A percentile compares a stretch with the other conserved stretches of the same genome.
phyloP scores from a whole-genome alignment of 2,797 vertebrate genomes.

The Chanos chanos region DNA sequence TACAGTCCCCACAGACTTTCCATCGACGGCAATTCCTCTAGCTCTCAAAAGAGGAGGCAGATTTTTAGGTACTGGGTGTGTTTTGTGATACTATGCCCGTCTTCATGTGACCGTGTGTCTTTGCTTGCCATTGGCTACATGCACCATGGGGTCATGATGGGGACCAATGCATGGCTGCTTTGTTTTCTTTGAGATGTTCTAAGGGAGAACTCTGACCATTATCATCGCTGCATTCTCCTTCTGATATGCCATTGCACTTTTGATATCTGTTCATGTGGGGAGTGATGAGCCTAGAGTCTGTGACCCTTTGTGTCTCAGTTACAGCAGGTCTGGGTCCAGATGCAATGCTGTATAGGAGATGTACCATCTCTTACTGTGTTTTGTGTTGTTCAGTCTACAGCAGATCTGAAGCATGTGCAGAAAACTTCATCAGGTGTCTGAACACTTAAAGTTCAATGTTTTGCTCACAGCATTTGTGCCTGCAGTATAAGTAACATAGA shows the following conservation, averaged over 20 bases:
- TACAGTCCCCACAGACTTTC: conserved; percentile 87
- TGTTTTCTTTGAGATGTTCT: conserved; percentile 41
- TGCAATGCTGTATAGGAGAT: no score
- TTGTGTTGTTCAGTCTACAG: no score
- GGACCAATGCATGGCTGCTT: conserved; percentile 84
- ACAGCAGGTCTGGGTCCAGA: conserved; percentile 1
- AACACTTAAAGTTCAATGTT: no score
- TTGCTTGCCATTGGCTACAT: conserved; percentile 72
- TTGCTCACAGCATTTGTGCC: no score
- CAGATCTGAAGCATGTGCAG: no score
- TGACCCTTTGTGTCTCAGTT: not conserved
- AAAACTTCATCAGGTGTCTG: no score
- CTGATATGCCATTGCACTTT: conserved; percentile 36
- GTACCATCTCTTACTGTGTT: no score
- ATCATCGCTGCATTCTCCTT: conserved; percentile 23
- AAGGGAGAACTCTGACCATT: conserved; percentile 1
- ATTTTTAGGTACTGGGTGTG: conserved; percentile 88
- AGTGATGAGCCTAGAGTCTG: no score
- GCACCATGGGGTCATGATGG: conserved; percentile 62
- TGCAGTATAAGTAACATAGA: no score
- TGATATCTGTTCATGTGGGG: conserved; percentile 1
- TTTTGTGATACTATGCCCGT: conserved; percentile 74
- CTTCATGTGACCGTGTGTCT: conserved; percentile 66
- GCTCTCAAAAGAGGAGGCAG: conserved; percentile 92
- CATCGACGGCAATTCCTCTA: conserved; percentile 92